Conservation (phyloP, 2,797 vertebrate genomes). For the Epinephelus coioides region DNA sequence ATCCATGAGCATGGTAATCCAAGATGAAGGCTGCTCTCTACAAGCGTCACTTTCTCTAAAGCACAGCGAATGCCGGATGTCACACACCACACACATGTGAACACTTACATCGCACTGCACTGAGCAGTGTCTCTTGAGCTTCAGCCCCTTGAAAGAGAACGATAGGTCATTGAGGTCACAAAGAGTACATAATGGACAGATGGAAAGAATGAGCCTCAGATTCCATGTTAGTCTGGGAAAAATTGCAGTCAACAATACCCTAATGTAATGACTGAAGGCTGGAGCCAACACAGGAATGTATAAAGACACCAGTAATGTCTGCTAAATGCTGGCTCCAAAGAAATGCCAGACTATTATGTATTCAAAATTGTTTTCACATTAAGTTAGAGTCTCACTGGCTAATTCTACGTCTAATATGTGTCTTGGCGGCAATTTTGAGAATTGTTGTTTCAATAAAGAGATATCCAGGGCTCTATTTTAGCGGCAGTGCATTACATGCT, state of each 20-base stretch:
- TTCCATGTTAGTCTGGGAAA: background rate
- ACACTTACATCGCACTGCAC: background rate
- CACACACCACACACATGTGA: slow-evolving; percentile 46
- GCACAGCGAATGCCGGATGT: slow-evolving; percentile 68
- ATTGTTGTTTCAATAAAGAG: slow-evolving; percentile 34
- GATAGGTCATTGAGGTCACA: slow-evolving; percentile 35
- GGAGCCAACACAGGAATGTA: background rate
- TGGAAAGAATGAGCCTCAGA: slow-evolving; percentile 25
- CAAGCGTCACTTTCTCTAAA: slow-evolving; percentile 65
- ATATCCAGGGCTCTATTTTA: slow-evolving; percentile 24
- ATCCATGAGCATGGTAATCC: slow-evolving; percentile 76
- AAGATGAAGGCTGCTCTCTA: slow-evolving; percentile 75
- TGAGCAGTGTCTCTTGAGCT: slow-evolving; percentile 19
- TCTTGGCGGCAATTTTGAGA: slow-evolving; percentile 36
- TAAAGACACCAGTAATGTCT: slow-evolving; percentile 7
- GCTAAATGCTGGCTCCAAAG: background rate
- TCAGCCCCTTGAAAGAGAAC: slow-evolving; percentile 38
- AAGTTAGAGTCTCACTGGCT: slow-evolving; percentile 7
- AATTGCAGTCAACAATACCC: background rate
- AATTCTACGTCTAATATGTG: slow-evolving; percentile 28
- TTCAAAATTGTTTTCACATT: slow-evolving; percentile 35
- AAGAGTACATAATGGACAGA: background rate
- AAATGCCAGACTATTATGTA: slow-evolving; percentile 12
- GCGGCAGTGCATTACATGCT: slow-evolving; percentile 10
- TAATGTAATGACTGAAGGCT: background rate